Conservation (phyloP, 2,888 invertebrate genomes). For the Andrena marginata region DNA sequence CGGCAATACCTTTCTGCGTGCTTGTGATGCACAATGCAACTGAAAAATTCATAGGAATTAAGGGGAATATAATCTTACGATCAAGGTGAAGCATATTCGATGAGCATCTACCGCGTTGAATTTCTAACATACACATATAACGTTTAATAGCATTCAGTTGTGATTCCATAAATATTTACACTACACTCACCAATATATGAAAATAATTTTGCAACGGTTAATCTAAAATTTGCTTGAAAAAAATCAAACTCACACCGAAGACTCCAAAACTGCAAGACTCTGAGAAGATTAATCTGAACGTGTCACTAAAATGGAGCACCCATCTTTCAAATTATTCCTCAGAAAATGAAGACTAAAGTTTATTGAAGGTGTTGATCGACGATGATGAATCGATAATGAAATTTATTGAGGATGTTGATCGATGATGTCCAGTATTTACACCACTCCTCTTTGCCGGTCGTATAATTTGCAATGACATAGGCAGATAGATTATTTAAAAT, state of each 20-base stretch:
- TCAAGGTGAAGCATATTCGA: slow-evolving; percentile 4
- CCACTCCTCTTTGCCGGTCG: not conserved
- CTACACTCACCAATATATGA: not conserved
- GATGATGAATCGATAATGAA: not conserved
- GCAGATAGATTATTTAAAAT: slow-evolving; percentile 22
- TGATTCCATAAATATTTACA: not conserved
- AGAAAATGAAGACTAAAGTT: not conserved
- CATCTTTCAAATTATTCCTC: not conserved
- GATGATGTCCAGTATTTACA: not conserved
- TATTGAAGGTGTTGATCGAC: not conserved
- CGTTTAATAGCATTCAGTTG: not conserved
- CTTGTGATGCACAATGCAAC: slow-evolving; percentile 3
- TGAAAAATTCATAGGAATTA: slow-evolving; percentile 23
- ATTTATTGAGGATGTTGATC: not conserved
- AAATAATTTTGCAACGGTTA: too few species aligned
- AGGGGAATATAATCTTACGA: not conserved
- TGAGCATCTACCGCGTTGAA: slow-evolving; percentile 10
- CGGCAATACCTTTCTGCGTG: slow-evolving; percentile 17
- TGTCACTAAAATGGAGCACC: not conserved
- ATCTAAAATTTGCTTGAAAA: too few species aligned
- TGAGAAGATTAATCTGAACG: not conserved
- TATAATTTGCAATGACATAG: not conserved
- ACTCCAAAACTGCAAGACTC: too few species aligned
- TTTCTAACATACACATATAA: slow-evolving; percentile 6
- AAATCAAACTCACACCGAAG: too few species aligned